These are phyloP conservation scores for Cotesia glomerata DNA, from an alignment of 1,140 invertebrate species.

Conservation along the genomic window DNA sequence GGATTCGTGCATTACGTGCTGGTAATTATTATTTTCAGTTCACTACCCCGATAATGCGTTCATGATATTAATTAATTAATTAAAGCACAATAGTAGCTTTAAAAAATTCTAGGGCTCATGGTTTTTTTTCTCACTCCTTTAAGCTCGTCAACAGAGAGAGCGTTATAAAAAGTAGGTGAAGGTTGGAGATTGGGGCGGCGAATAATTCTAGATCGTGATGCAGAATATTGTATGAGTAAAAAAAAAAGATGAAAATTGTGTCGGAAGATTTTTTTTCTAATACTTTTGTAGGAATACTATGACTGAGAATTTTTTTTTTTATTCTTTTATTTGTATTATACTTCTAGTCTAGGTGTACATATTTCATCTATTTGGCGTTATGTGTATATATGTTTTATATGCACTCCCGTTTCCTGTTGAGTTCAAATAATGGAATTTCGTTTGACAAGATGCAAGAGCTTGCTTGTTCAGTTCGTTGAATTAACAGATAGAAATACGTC, in stretches of 20 bases:
- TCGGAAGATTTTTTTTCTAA: neutral
- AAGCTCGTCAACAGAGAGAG: neutral
- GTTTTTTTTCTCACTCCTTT: no score
- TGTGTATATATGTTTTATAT: neutral
- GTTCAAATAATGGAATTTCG: conserved; percentile 28
- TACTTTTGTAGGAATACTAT: neutral
- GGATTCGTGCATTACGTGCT: conserved; percentile 78
- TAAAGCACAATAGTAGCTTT: neutral
- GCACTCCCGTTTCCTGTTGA: neutral
- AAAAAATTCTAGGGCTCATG: neutral
- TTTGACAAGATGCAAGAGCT: conserved; percentile 6
- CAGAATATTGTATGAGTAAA: neutral
- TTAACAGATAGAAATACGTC: conserved; percentile 27
- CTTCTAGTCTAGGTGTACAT: no score
- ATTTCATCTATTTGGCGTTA: no score
- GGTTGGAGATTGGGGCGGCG: no score
- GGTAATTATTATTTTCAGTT: conserved; percentile 62
- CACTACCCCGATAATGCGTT: neutral
- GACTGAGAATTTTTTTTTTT: neutral
- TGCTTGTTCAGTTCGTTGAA: conserved; percentile 18
- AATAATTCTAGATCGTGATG: neutral
- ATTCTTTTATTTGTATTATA: neutral
- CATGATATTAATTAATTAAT: neutral
- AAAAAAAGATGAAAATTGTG: neutral
- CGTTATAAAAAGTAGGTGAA: neutral